Evolutionary conservation across 2,113 vertebrate genomes (phyloP).

Genomic region (Mohoua ochrocephala): DNA sequence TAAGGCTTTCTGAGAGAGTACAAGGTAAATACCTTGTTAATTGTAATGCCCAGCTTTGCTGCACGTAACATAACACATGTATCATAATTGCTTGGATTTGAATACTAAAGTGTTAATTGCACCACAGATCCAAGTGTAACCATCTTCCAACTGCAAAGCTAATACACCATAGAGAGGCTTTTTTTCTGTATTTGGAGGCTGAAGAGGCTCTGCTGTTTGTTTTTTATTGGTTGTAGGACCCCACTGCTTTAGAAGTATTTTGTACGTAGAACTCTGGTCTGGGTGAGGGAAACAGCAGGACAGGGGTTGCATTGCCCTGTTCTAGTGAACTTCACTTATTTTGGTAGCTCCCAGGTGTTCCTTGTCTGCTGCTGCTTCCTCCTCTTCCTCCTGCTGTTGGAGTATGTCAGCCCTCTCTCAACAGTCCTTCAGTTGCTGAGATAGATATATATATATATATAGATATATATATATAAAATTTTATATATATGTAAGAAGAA

Average conservation of each 20-base stretch:
- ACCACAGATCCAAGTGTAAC: not conserved
- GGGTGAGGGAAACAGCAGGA: not conserved
- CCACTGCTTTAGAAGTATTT: not conserved
- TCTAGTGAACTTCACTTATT: not conserved
- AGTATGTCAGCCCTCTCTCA: not conserved
- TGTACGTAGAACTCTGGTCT: not conserved
- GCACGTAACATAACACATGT: not conserved
- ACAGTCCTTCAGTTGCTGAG: not conserved
- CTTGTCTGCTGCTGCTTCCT: not conserved
- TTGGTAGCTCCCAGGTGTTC: not conserved
- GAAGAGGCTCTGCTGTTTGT: not conserved
- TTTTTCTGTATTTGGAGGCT: not conserved
- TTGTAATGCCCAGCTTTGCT: not conserved
- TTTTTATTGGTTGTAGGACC: not conserved
- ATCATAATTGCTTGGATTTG: not conserved
- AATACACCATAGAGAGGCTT: not conserved
- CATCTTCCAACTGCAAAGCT: not conserved
- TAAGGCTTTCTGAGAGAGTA: not conserved
- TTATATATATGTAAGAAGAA: not conserved
- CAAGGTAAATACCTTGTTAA: not conserved
- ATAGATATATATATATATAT: not conserved
- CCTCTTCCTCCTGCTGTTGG: not conserved
- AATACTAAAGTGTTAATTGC: not conserved
- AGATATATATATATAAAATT: too few species aligned
- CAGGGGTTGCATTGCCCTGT: not conserved